Evolutionary conservation across 2,888 invertebrate genomes (phyloP).

Genomic region (Sinopyrophorus schimmeli): DNA sequence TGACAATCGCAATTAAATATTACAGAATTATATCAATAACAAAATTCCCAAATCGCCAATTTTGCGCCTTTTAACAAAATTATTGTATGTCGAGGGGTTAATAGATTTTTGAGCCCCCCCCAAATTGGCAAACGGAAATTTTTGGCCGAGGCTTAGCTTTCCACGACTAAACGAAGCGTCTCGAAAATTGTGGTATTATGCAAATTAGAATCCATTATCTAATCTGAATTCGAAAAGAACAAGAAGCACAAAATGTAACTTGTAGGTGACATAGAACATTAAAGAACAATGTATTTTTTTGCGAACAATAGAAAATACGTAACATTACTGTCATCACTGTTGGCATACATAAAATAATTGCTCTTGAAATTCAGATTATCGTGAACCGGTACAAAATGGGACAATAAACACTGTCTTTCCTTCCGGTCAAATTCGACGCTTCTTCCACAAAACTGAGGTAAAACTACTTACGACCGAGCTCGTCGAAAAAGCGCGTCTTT

Average conservation of each 20-base stretch:
- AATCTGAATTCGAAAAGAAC: constrained; percentile 14
- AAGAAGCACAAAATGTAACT: constrained; percentile 25
- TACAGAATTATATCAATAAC: too few relatives aligned
- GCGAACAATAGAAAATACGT: constrained; percentile 27
- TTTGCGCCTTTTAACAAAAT: too few relatives aligned
- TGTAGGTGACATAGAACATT: constrained; percentile 24
- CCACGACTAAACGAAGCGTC: too few relatives aligned
- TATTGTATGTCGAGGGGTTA: too few relatives aligned
- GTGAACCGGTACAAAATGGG: constrained; percentile 19
- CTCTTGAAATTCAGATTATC: constrained; percentile 29
- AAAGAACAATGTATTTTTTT: constrained; percentile 25
- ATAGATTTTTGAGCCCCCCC: too few relatives aligned
- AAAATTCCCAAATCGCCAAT: too few relatives aligned
- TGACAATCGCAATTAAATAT: too few relatives aligned
- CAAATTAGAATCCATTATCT: constrained; percentile 22
- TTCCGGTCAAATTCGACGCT: constrained; percentile 10
- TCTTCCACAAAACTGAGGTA: neutral
- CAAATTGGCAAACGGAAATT: too few relatives aligned
- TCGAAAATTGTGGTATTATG: too few relatives aligned
- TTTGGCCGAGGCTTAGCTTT: too few relatives aligned
- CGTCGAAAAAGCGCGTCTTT: constrained; percentile 65
- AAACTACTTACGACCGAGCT: constrained; percentile 67
- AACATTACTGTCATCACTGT: constrained; percentile 24
- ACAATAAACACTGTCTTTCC: constrained; percentile 6
- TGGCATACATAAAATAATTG: constrained; percentile 32